Evolutionary conservation across 1,140 invertebrate species (phyloP), one percentile per base, ranked within the genome.

Genomic region (Gryllus bimaculatus): DNA sequence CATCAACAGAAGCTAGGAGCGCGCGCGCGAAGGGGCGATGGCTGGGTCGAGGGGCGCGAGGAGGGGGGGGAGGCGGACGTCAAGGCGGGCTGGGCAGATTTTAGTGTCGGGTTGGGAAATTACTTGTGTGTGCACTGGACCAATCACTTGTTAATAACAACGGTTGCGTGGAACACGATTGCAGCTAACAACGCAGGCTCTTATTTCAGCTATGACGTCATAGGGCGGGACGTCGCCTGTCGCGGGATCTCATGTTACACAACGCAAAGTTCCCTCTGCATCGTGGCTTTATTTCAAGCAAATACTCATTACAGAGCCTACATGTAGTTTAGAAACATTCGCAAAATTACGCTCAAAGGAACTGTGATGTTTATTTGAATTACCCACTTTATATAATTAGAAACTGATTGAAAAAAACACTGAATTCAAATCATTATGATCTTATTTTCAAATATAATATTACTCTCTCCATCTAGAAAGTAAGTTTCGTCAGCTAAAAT

Each of bases 61-160:
- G 54, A 66, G 54, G 54, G 54, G 54, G 54, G 54, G 10, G 26
- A 2, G 26, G 54, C 10, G 10, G 54, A 66, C 10, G 54, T 10
- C 10, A 10, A 10, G 54, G 54, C 10, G 10, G 54, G 54, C 10
- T 66, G 54, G 54, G 54, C 10, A 18, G 54, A 66, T 10, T 66
- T 10, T 66, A 18, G 54, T 10, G 54, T 66, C 54, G 54, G 54
- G 54, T 66, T 66, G 54, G 54, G 54, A 66, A 66, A 66, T 66
- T 66, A 66, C 54, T 66, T 66, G 54, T 66, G 54, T 66, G 54
- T 66, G 54, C 54, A 66, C 54, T 66, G 54, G 54, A 66, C 54
- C 54, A 66, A 66, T 66, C 54, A 66, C 54, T 66, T 66, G 54
- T 66, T 66, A 66, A 66, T 66, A 66, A 18, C 54, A 66, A 66